Evolutionary conservation across 2,797 vertebrate species (phyloP).

Genomic region (Xyrichtys novacula): DNA sequence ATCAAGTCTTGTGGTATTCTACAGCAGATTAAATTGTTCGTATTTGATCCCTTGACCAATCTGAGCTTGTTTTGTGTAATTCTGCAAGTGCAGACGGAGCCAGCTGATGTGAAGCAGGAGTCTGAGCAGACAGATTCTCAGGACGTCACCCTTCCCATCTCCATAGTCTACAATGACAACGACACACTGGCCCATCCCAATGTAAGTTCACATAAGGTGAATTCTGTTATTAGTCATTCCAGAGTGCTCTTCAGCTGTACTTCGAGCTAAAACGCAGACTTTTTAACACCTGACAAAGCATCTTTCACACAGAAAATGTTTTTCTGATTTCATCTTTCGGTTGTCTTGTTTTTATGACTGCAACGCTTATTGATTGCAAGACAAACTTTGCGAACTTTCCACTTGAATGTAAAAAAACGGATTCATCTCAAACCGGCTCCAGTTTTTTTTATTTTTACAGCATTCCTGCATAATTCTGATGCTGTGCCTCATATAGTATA

Average conservation of each 20-base stretch:
- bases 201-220: conserved; percentile 82
- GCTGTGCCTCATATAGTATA: conserved; percentile 22
- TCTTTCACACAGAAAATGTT: conserved; percentile 13
- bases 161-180: conserved; percentile 93
- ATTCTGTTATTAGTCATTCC: neutral
- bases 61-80: conserved; percentile 14
- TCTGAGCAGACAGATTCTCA: conserved; percentile 65
- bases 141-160: conserved; percentile 86
- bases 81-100: conserved; percentile 71
- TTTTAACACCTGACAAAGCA: conserved; percentile 18
- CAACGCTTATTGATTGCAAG: conserved; percentile 2
- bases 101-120: conserved; percentile 81
- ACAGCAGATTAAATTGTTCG: conserved; percentile 3
- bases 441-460: conserved; percentile 39
- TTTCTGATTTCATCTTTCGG: conserved; percentile 21
- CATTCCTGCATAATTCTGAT: conserved; percentile 28
- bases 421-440: conserved; percentile 7
- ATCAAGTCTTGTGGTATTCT: neutral
- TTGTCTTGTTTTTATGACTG: conserved; percentile 27
- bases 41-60: neutral
- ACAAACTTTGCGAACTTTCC: conserved; percentile 44
- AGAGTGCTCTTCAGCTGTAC: neutral
- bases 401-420: conserved; percentile 4
- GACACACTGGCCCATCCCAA: conserved; percentile 92
- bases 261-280: neutral